Conservation (phyloP, 2,888 invertebrate species). For the Cenopis cana region DNA sequence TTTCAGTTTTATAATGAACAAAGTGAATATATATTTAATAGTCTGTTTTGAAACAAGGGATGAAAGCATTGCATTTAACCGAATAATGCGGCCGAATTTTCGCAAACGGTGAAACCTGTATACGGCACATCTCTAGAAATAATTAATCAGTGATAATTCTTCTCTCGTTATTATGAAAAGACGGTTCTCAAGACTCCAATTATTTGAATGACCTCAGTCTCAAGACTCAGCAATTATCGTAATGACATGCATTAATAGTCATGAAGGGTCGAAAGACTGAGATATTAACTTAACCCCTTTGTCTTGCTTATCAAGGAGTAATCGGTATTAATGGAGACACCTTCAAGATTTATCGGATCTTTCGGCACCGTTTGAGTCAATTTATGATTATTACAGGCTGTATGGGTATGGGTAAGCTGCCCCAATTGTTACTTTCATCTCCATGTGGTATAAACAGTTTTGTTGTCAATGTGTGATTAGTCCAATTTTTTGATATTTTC, state of each 20-base stretch:
- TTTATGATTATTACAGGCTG: conserved; percentile 38
- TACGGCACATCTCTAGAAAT: too few species aligned
- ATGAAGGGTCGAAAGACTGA: conserved; percentile 59
- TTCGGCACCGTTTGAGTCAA: conserved; percentile 36
- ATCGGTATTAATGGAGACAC: conserved; percentile 61
- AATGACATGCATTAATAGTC: conserved; percentile 63
- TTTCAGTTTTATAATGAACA: too few species aligned
- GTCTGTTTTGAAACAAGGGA: too few species aligned
- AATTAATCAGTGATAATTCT: conserved; percentile 11
- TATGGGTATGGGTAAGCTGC: not conserved
- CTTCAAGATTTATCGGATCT: conserved; percentile 41
- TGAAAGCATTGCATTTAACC: too few species aligned
- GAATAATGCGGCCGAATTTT: too few species aligned
- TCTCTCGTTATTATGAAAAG: conserved; percentile 16
- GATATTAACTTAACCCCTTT: conserved; percentile 59
- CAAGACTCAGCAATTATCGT: conserved; percentile 59
- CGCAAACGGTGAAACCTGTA: too few species aligned
- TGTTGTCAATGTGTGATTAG: not conserved
- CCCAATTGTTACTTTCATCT: not conserved
- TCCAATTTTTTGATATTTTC: not conserved
- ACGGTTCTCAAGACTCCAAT: conserved; percentile 35
- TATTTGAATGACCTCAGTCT: conserved; percentile 41
- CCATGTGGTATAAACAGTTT: not conserved
- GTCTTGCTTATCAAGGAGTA: conserved; percentile 60
- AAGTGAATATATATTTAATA: too few species aligned